Evolutionary conservation across 1,140 invertebrate genomes (phyloP), one percentile per base, ranked within the genome.

Genomic region (Zaprionus inermis): DNA sequence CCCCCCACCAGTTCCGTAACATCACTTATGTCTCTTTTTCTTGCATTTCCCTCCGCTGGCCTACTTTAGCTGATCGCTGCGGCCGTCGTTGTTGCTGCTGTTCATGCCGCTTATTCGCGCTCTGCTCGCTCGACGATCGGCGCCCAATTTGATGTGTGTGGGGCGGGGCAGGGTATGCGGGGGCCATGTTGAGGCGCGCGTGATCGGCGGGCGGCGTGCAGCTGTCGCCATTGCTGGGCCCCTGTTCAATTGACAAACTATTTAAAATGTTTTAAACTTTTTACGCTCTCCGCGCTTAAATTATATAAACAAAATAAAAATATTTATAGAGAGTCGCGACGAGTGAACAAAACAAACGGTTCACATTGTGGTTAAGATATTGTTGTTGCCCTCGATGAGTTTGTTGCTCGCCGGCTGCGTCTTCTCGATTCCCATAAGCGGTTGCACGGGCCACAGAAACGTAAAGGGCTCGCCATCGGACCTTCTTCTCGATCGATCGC

Each of bases 211-310:
- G 41, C 41, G 18, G 2, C 16, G 41, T 0, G 7, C 3, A 5
- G 20, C 34, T 34, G 36, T 34, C 7, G 7, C 22, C 5, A 14
- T 54, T 69, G 69, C 84, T 89, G 84, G 14, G 72, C 78, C 69
- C 84, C 84, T 89, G 85, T 81, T 89, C 77, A 86, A 79, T 90
- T 90, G 81, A 81, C 84, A 90, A 89, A 89, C 84, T 89, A 84
- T 90, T 89, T 89, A 90, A 89, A 89, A 86, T 90, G 84, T 89
- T 90, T 89, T 90, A 89, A 89, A 85, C 85, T 89, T 89, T 89
- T 78, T 76, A 80, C 65, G 64, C 65, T 58, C 51, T 73, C 61
- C 52, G 56, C 55, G 77, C 76, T 71, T 82, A 65, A 88, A 82
- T 82, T 73, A 63, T 69, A 77, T 79, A 79, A 86, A 88, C 83